Evolutionary conservation across 2,797 vertebrate genomes (phyloP).

Genomic region (Pseudochromis fuscus): DNA sequence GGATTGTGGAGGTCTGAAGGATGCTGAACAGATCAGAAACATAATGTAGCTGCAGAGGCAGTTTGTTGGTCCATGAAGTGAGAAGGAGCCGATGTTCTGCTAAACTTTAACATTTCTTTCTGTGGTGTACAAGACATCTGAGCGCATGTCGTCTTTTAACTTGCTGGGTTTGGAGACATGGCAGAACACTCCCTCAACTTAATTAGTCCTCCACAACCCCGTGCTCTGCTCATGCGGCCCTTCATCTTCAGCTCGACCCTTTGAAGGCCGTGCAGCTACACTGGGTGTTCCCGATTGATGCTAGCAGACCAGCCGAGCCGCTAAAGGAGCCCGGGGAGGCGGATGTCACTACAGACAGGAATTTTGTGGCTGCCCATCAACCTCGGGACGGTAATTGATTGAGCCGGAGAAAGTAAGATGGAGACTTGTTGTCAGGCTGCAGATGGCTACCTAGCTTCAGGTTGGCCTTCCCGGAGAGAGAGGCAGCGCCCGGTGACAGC

Average conservation of each 20-base stretch:
- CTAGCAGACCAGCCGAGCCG: conserved; percentile 41
- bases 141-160: conserved; percentile 61
- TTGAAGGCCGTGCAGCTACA: conserved; percentile 61
- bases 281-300: conserved; percentile 51
- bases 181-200: conserved; percentile 48
- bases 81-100: conserved; percentile 9
- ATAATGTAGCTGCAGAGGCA: background rate
- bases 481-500: conserved; percentile 24
- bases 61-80: background rate
- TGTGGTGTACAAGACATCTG: conserved; percentile 54
- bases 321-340: conserved; percentile 21
- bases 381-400: conserved; percentile 22
- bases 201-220: conserved; percentile 68
- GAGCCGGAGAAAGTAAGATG: conserved; percentile 29
- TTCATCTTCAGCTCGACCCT: conserved; percentile 61
- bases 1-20: background rate
- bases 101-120: conserved; percentile 29
- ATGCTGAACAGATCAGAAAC: background rate
- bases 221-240: conserved; percentile 54
- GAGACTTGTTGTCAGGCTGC: conserved; percentile 8
- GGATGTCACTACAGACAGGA: conserved; percentile 22
- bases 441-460: conserved; percentile 22
- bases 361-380: conserved; percentile 21
- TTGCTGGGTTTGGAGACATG: conserved; percentile 65
- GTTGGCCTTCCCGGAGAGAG: conserved; percentile 26